Evolutionary conservation across 2,113 vertebrate genomes (phyloP).

Genomic region (Tretioscincus oriximinensis): DNA sequence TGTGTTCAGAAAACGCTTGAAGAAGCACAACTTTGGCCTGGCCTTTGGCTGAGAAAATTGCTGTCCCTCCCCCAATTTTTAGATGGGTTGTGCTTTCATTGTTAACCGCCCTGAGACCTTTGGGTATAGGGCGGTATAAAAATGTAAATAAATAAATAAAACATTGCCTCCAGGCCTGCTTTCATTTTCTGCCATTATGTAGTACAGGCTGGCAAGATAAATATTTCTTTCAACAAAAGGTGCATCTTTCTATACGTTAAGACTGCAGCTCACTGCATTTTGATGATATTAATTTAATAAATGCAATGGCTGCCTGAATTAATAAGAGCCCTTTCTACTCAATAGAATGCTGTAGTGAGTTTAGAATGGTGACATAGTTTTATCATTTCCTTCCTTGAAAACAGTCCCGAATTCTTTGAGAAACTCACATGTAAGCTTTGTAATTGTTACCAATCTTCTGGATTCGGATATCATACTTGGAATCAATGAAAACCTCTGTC

Average conservation of each 20-base stretch:
- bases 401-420: neutral
- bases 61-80: too few relatives aligned
- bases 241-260: neutral
- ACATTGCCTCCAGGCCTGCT: neutral
- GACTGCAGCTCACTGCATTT: neutral
- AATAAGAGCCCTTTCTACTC: neutral
- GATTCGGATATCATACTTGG: slow-evolving; percentile 96
- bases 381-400: neutral
- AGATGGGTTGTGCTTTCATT: too few relatives aligned
- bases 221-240: neutral
- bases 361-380: neutral
- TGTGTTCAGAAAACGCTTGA: too few relatives aligned
- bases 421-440: slow-evolving; percentile 97
- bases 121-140: too few relatives aligned
- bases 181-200: neutral
- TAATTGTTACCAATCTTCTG: slow-evolving; percentile 98
- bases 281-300: neutral
- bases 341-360: neutral
- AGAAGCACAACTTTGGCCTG: too few relatives aligned
- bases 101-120: too few relatives aligned
- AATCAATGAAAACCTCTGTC: slow-evolving; percentile 88
- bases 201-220: neutral
- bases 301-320: neutral
- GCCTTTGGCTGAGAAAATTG: too few relatives aligned
- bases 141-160: too few relatives aligned